Evolutionary conservation across 2,797 vertebrate species (phyloP).

Genomic region (Bradypodion ventrale): DNA sequence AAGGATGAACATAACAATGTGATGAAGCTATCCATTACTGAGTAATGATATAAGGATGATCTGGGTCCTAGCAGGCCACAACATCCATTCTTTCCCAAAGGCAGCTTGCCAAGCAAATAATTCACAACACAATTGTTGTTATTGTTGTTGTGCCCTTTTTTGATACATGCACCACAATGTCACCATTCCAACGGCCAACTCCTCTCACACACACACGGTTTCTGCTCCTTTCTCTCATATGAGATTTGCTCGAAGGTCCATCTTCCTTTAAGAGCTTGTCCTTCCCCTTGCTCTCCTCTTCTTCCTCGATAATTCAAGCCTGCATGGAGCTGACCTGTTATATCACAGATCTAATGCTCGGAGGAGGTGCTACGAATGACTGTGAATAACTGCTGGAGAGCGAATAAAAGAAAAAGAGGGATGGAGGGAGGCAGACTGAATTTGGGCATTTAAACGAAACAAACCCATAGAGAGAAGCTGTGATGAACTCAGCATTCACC

Average conservation of each 20-base stretch:
- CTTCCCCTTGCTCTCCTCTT: neutral
- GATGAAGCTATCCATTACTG: no score
- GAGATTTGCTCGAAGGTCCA: neutral
- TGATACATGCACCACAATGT: no score
- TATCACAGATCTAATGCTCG: neutral
- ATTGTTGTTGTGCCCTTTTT: no score
- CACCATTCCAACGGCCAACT: neutral
- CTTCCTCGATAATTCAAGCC: neutral
- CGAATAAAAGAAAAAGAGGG: neutral
- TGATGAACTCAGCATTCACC: neutral
- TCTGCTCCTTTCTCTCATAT: no score
- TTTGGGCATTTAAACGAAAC: neutral
- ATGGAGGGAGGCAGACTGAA: neutral
- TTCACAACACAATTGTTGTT: neutral
- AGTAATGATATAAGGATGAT: no score
- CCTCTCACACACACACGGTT: neutral
- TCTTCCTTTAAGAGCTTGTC: neutral
- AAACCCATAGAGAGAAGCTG: neutral
- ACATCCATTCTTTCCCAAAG: neutral
- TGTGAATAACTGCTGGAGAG: neutral
- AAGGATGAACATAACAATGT: neutral
- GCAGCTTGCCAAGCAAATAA: no score
- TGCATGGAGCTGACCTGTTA: conserved; percentile 28
- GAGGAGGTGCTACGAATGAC: neutral
- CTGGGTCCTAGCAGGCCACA: no score